Base-by-base conservation (phyloP, 2,888 invertebrate species). In the Podotricha telesiphe region DNA sequence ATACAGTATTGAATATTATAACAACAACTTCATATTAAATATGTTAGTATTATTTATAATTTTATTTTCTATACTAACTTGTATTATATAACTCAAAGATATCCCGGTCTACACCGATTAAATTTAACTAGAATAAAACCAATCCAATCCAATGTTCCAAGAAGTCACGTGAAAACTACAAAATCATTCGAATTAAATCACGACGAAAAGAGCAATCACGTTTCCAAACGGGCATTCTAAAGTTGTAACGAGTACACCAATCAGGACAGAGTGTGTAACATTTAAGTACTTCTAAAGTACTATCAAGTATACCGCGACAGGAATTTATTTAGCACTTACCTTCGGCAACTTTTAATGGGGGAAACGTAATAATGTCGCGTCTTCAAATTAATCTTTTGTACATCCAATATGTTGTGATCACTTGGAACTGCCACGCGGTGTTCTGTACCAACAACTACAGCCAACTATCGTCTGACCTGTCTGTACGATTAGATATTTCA, bases 321-420 rank as follows among this genome's bases (percentile, higher is more conserved):
- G 66, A 64, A 64, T 63, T 71, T 51, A 61, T 61, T 61, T 61
- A 61, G 48, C 58, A 55, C 59, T 67, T 66, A 66, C 56, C 56
- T 56, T 65, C 19, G 45, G 37, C 34, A 68, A 68, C 71, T 65
- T 65, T 71, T 65, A 65, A 71, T 65, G 59, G 61, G 19, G 17
- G 48, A 34, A 64, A 40, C 17, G 61, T 42, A 59, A 45, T 59
- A 37, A 59, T 66, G 50, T 65, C 37, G 51, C 45, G 53, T 48
- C 58, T 68, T 45, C 17, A 40, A 61, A 67, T 58, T 34, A 65
- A 63, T 68, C 50, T 55, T 0, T n/a, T n/a, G n/a, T n/a, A n/a
- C n/a, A n/a, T n/a, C n/a, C n/a, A 53, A 15, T 40, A 15, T 20
- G 8, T 13, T 6, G 13, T 2, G 8, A 15, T 40, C 8, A 19